A percentile compares a stretch with the other conserved stretches of the same genome.
Evolutionary conservation across 2,113 vertebrate species (phyloP).

Genomic region (Antechinus stuartii): DNA sequence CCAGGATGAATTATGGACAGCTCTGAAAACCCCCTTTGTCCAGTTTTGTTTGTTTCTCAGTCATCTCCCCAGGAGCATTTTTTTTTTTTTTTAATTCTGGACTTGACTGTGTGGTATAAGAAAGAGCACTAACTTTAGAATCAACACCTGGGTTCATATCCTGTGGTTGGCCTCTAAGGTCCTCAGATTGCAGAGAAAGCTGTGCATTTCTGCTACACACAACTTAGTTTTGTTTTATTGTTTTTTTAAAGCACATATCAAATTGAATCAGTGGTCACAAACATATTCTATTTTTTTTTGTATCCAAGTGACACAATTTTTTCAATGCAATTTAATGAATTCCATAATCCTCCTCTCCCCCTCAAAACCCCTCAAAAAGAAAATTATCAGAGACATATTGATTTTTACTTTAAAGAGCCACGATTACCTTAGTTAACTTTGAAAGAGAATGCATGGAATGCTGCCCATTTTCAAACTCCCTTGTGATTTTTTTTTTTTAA

Average conservation of each 20-base stretch:
- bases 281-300: background rate
- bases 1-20: constrained; percentile 2
- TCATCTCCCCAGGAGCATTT: background rate
- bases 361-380: background rate
- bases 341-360: background rate
- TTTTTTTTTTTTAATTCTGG: background rate
- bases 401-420: background rate
- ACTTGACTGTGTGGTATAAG: background rate
- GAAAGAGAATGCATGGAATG: background rate
- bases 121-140: background rate
- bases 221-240: background rate
- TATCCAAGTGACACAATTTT: background rate
- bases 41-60: background rate
- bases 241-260: background rate
- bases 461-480: background rate
- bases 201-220: background rate
- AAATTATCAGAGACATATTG: background rate
- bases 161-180: background rate
- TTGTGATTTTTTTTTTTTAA: background rate
- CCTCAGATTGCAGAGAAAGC: background rate
- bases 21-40: background rate
- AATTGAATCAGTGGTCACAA: background rate
- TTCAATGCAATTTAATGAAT: background rate
- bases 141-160: background rate
- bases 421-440: background rate